phyloP scores from a whole-genome alignment of 2,797 vertebrate genomes.

The Melanotaenia boesemani region DNA sequence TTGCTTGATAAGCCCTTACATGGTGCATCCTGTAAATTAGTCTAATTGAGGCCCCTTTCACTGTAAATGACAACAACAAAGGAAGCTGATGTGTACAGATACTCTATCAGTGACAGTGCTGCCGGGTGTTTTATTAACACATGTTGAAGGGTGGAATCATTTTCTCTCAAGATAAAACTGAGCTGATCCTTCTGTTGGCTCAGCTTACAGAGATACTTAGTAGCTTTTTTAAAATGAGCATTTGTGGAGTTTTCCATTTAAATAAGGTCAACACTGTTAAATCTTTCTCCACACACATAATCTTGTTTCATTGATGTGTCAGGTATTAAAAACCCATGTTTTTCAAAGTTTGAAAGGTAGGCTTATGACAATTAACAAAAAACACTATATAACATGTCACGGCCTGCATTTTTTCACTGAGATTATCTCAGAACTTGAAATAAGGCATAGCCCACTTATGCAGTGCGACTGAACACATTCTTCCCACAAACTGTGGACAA shows the following conservation, averaged over 20 bases:
- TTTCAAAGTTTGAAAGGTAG: not conserved
- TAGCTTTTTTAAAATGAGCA: not conserved
- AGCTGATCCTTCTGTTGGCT: slow-evolving; percentile 25
- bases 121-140: slow-evolving; percentile 24
- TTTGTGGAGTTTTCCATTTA: not conserved
- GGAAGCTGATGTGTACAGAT: slow-evolving; percentile 59
- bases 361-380: too few species aligned
- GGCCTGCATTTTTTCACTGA: too few species aligned
- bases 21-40: not conserved
- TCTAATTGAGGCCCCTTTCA: slow-evolving; percentile 1
- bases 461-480: too few species aligned
- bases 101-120: slow-evolving; percentile 54
- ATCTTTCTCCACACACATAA: not conserved
- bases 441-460: not conserved
- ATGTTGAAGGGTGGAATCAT: slow-evolving; percentile 55
- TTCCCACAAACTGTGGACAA: too few species aligned
- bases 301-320: not conserved
- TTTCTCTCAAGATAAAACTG: slow-evolving; percentile 63
- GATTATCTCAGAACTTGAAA: not conserved
- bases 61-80: slow-evolving; percentile 9
- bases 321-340: not conserved
- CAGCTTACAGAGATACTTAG: not conserved
- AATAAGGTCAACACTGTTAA: not conserved
- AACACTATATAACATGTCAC: too few species aligned
- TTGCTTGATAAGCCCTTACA: not conserved